phyloP scores from a whole-genome alignment of 64 coral and sea anemone genomes.

The Pocillopora damicornis region DNA sequence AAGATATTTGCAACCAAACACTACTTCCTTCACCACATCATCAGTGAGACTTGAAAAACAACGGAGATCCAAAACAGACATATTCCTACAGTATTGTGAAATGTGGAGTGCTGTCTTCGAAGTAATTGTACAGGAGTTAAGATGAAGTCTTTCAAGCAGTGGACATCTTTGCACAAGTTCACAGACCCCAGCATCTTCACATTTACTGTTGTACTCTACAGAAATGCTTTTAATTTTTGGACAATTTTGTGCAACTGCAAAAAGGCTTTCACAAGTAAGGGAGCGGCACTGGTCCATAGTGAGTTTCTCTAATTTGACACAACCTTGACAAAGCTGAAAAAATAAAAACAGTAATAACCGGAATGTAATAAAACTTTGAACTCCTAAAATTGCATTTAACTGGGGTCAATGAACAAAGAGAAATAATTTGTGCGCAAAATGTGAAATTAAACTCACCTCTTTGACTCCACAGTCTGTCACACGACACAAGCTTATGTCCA shows the following conservation, averaged over 20 bases:
- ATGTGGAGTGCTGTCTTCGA: conserved; percentile 49
- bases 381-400: not conserved
- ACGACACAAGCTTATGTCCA: conserved; percentile 80
- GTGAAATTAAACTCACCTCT: conserved; percentile 48
- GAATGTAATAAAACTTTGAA: not conserved
- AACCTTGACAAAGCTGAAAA: conserved; percentile 78
- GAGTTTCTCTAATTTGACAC: conserved; percentile 68
- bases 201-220: conserved; percentile 59
- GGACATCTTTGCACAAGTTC: conserved; percentile 71
- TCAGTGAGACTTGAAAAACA: conserved; percentile 65
- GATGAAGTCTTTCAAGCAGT: conserved; percentile 58
- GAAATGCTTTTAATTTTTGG: conserved; percentile 62
- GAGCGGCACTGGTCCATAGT: conserved; percentile 84
- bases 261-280: conserved; percentile 65
- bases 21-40: conserved; percentile 58
- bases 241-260: conserved; percentile 65
- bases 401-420: no score
- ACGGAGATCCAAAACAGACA: conserved; percentile 71
- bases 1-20: conserved; percentile 40
- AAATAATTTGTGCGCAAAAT: not conserved
- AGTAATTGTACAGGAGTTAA: conserved; percentile 84
- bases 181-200: conserved; percentile 69
- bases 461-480: conserved; percentile 74
- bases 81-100: conserved; percentile 49
- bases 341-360: not conserved